Percentiles rank a stretch among this genome's conserved stretches.
Conservation (phyloP, 2,113 vertebrate genomes). For the Xenopus borealis region DNA sequence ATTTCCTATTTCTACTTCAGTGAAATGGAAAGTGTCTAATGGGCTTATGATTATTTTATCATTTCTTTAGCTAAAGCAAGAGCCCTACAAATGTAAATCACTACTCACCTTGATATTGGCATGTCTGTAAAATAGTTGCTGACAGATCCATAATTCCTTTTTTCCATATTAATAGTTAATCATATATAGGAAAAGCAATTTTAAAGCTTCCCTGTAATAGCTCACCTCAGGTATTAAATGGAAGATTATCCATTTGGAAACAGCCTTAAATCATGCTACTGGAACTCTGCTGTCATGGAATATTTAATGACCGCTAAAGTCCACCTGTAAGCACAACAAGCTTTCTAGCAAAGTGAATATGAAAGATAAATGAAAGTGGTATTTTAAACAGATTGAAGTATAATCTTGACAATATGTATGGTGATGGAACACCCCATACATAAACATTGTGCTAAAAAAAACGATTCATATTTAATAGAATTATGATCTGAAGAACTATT, state of each 20-base stretch:
- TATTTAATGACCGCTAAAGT: no score
- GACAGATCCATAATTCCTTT: constrained; percentile 23
- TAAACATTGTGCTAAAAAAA: no score
- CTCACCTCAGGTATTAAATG: constrained; percentile 9
- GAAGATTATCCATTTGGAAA: constrained; percentile 9
- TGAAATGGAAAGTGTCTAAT: background rate
- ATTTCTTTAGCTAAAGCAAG: background rate
- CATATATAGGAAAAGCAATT: constrained; percentile 2
- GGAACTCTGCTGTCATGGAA: background rate
- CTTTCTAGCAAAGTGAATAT: no score
- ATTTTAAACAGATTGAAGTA: no score
- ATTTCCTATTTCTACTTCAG: no score
- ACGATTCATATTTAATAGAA: no score
- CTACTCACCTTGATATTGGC: constrained; percentile 20
- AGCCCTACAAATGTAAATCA: background rate
- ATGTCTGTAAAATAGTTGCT: constrained; percentile 10
- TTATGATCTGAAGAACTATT: no score
- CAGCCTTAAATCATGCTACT: constrained; percentile 10
- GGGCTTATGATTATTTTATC: background rate
- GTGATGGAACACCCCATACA: no score
- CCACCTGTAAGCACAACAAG: no score
- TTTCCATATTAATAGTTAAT: constrained; percentile 40
- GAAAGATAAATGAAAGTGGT: no score
- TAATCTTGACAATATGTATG: no score
- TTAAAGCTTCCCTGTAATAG: constrained; percentile 5